phyloP scores from a whole-genome alignment of 2,113 vertebrate species.

The Rafetus swinhoei region DNA sequence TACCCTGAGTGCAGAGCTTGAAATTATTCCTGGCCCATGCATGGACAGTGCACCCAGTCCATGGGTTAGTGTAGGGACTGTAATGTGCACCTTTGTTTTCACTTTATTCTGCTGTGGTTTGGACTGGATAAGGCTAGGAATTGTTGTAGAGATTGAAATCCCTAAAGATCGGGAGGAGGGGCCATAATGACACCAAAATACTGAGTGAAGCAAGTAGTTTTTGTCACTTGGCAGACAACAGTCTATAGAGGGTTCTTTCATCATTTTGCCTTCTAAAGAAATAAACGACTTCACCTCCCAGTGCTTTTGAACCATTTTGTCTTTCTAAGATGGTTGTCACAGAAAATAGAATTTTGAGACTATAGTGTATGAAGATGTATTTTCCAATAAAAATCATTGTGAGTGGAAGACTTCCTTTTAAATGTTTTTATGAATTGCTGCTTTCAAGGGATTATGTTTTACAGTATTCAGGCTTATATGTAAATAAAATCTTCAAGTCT shows the following conservation, averaged over 20 bases:
- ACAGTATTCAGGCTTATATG: neutral
- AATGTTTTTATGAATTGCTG: neutral
- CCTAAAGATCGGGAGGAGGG: neutral
- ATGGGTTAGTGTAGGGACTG: neutral
- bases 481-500: neutral
- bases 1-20: neutral
- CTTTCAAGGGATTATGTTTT: neutral
- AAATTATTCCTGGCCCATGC: neutral
- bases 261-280: neutral
- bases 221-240: neutral
- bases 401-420: neutral
- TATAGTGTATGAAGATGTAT: neutral
- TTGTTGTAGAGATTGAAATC: neutral
- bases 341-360: constrained; percentile 10
- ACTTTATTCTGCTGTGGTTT: neutral
- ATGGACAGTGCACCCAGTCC: neutral
- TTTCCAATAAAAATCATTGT: neutral
- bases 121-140: neutral
- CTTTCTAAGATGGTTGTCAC: neutral
- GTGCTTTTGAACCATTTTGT: neutral
- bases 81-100: neutral
- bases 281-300: neutral
- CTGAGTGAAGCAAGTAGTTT: neutral
- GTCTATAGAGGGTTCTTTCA: neutral
- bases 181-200: neutral